Conservation (phyloP, 2,888 invertebrate species). For the Spisula subtruncata region DNA sequence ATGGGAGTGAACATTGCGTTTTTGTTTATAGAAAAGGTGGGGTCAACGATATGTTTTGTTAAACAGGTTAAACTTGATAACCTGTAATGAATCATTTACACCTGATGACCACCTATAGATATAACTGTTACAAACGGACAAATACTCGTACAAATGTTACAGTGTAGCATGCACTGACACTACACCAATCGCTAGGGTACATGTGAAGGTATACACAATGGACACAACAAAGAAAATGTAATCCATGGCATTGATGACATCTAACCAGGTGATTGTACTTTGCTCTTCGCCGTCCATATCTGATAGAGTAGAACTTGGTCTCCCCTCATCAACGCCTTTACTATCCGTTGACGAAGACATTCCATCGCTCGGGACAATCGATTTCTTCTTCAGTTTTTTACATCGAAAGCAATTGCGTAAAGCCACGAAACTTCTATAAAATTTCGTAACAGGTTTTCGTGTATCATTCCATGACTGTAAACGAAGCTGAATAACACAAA, state of each 20-base stretch:
- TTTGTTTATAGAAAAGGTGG: too few relatives aligned
- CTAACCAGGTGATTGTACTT: background rate
- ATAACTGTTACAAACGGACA: too few relatives aligned
- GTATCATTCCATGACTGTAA: background rate
- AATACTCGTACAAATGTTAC: too few relatives aligned
- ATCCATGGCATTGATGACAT: constrained; percentile 25
- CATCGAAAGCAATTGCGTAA: background rate
- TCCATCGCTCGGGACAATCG: background rate
- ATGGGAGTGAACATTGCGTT: too few relatives aligned
- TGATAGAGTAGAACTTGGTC: background rate
- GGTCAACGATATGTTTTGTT: too few relatives aligned
- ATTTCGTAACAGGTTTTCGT: background rate
- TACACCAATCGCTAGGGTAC: background rate
- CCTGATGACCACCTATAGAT: too few relatives aligned
- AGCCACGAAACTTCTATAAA: background rate
- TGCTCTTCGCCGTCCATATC: background rate
- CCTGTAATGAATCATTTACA: too few relatives aligned
- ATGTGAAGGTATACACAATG: background rate
- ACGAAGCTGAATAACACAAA: constrained; percentile 14
- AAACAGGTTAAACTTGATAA: too few relatives aligned
- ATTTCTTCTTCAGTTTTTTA: background rate
- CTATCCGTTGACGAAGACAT: too few relatives aligned
- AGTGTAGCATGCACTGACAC: background rate
- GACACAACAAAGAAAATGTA: constrained; percentile 19
- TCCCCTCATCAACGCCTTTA: too few relatives aligned